phyloP scores from a whole-genome alignment of 2,888 invertebrate genomes.

The Marasmarcha lunaedactyla region DNA sequence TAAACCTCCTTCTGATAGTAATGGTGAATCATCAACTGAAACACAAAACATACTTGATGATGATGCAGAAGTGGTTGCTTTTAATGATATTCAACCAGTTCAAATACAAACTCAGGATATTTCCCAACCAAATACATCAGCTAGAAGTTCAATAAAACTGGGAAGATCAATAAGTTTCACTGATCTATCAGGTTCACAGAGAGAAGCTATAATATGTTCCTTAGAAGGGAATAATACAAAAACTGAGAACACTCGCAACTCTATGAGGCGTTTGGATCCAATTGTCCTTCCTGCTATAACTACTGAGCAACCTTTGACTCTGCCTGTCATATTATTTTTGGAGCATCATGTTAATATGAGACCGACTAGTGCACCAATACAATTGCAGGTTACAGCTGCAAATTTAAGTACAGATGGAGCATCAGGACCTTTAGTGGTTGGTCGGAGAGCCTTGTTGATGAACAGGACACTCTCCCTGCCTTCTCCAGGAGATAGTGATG shows the following conservation, averaged over 20 bases:
- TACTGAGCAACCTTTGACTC: slow-evolving; percentile 42
- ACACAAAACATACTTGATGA: slow-evolving; percentile 45
- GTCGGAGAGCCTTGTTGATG: slow-evolving; percentile 52
- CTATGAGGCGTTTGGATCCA: slow-evolving; percentile 58
- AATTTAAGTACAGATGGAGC: slow-evolving; percentile 51
- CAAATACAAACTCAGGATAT: slow-evolving; percentile 27
- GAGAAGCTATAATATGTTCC: slow-evolving; percentile 29
- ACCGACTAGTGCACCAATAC: slow-evolving; percentile 59
- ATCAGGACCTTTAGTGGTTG: slow-evolving; percentile 54
- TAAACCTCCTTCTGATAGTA: background rate
- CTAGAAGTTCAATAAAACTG: slow-evolving; percentile 15
- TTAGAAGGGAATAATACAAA: slow-evolving; percentile 41
- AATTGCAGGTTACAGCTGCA: slow-evolving; percentile 56
- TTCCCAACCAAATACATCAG: slow-evolving; percentile 24
- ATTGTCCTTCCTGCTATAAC: slow-evolving; percentile 51
- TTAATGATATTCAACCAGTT: slow-evolving; percentile 25
- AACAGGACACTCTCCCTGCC: slow-evolving; percentile 53
- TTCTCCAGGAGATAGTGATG: slow-evolving; percentile 54
- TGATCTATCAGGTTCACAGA: slow-evolving; percentile 35
- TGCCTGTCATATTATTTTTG: slow-evolving; percentile 58
- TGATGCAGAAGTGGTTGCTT: slow-evolving; percentile 46
- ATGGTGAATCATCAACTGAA: slow-evolving; percentile 36
- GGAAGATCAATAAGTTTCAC: slow-evolving; percentile 56
- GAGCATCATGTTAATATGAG: slow-evolving; percentile 58
- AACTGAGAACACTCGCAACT: slow-evolving; percentile 46